Evolutionary conservation across 2,888 invertebrate genomes (phyloP).

Genomic region (Harpalus rubripes): DNA sequence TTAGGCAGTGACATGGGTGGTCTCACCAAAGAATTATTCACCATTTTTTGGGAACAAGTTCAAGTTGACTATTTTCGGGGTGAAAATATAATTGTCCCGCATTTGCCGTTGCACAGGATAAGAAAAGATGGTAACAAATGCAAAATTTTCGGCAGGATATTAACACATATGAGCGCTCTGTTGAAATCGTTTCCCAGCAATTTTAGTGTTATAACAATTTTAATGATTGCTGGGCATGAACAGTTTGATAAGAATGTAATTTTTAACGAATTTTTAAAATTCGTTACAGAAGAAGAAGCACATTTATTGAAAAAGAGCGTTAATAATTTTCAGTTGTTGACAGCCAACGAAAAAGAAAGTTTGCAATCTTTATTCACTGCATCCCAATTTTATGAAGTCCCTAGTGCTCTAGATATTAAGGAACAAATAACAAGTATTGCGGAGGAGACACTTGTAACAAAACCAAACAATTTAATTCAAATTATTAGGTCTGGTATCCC

Average conservation of each 20-base stretch:
- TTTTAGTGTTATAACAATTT: background rate
- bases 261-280: slow-evolving; percentile 42
- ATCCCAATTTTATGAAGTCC: too few relatives aligned
- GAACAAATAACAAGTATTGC: too few relatives aligned
- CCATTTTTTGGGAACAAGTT: too few relatives aligned
- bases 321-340: slow-evolving; percentile 1
- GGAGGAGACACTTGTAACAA: too few relatives aligned
- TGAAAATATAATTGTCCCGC: too few relatives aligned
- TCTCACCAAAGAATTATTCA: slow-evolving; percentile 11
- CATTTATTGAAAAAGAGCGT: slow-evolving; percentile 21
- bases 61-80: background rate
- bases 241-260: too few relatives aligned
- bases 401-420: too few relatives aligned
- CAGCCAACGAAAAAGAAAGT: slow-evolving; percentile 19
- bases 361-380: too few relatives aligned
- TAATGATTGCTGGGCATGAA: too few relatives aligned
- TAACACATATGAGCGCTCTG: slow-evolving; percentile 16
- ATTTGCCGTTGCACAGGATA: background rate
- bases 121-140: slow-evolving; percentile 25
- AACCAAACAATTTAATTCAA: slow-evolving; percentile 18
- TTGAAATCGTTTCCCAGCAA: slow-evolving; percentile 15
- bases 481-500: slow-evolving; percentile 18
- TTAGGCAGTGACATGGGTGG: slow-evolving; percentile 34
- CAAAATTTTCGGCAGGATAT: slow-evolving; percentile 19
- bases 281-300: slow-evolving; percentile 23